Percentiles rank a stretch among this genome's conserved stretches.
Conservation (phyloP, 64 coral and sea anemone species). For the Actinia equina region DNA sequence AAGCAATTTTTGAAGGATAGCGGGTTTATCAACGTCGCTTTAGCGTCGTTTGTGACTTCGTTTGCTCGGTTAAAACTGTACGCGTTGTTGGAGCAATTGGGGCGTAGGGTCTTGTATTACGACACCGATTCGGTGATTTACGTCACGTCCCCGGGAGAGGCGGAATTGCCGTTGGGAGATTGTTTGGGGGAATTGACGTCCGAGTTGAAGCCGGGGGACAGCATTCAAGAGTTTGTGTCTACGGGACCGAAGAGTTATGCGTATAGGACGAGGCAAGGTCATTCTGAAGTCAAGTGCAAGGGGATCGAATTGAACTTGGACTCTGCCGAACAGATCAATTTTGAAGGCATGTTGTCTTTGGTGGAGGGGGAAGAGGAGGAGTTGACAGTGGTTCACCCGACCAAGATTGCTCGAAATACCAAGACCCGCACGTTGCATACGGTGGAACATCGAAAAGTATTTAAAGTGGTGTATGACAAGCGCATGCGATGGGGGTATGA, state of each 20-base stretch:
- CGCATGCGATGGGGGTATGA: not conserved
- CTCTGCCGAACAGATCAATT: not conserved
- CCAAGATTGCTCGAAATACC: not conserved
- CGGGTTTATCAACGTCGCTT: not conserved
- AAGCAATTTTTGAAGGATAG: not conserved
- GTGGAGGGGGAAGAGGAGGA: not conserved
- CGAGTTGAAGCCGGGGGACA: not conserved
- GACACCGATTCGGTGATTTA: constrained; percentile 39
- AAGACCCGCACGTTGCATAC: not conserved
- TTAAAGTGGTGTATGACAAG: constrained; percentile 13
- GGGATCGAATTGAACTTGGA: not conserved
- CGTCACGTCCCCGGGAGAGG: not conserved
- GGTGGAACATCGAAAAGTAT: not conserved
- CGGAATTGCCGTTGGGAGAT: not conserved
- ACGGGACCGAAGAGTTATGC: constrained; percentile 32
- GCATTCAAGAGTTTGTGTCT: not conserved
- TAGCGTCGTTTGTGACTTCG: not conserved
- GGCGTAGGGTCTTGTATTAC: not conserved
- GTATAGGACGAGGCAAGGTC: not conserved
- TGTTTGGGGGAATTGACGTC: constrained; percentile 16
- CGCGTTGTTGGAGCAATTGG: not conserved
- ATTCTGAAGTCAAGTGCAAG: not conserved
- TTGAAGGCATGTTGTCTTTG: not conserved
- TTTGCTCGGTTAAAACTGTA: constrained; percentile 11
- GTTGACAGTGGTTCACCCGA: not conserved